phyloP scores from a whole-genome alignment of 2,888 invertebrate genomes.

The Limnephilus marmoratus region DNA sequence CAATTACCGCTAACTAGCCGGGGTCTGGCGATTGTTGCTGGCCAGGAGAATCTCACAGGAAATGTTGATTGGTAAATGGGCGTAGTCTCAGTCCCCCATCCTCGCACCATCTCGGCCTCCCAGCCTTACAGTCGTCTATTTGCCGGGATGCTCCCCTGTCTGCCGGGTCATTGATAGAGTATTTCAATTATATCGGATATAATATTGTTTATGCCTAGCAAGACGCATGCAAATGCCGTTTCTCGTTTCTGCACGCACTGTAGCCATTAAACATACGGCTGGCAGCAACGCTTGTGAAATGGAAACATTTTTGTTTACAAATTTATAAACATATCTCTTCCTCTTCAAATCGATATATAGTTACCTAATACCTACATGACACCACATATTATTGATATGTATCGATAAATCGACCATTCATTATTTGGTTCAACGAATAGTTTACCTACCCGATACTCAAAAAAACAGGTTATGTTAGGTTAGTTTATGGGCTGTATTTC shows the following conservation, averaged over 20 bases:
- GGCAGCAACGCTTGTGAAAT: neutral
- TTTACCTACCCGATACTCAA: neutral
- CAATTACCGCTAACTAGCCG: slow-evolving; percentile 57
- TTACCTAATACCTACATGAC: neutral
- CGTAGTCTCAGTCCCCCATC: neutral
- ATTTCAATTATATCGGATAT: slow-evolving; percentile 32
- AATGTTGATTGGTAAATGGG: slow-evolving; percentile 57
- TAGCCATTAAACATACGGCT: neutral
- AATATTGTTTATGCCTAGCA: neutral
- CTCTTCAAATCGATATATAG: no score
- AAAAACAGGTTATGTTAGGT: no score
- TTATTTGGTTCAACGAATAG: neutral
- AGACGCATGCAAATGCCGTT: slow-evolving; percentile 22
- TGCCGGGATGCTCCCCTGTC: slow-evolving; percentile 16
- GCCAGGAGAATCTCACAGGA: slow-evolving; percentile 41
- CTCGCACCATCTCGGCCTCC: neutral
- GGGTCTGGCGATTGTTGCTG: slow-evolving; percentile 46
- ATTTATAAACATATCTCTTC: neutral
- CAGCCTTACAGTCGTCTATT: neutral
- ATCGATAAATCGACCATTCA: neutral
- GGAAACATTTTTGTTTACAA: neutral
- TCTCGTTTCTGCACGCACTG: neutral
- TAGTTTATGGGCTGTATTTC: no score
- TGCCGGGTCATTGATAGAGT: slow-evolving; percentile 20
- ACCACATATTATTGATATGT: neutral